Base-by-base conservation (phyloP, 1,140 invertebrate genomes). In the Dreissena polymorpha region DNA sequence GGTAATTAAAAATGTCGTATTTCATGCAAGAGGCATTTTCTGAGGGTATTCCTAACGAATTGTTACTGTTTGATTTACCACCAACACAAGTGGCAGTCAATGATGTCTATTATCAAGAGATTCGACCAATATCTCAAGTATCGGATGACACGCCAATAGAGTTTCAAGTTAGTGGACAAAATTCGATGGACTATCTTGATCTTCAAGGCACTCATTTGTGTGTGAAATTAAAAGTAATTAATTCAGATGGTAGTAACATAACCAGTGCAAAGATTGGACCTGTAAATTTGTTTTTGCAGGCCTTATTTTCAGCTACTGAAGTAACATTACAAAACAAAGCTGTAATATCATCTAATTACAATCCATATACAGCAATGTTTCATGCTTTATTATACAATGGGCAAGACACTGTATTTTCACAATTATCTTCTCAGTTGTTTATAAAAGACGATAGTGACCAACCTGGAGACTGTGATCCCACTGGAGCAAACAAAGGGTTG, bases 101-200 rank as follows among this genome's bases (percentile, higher is more conserved):
- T 27, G 73, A 81, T n/a, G 68, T 67, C 6, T 83, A 73, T 27
- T 78, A 65, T 63, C 85, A 86, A 81, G 79, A 83, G 70, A 65
- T 83, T 60, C 75, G 75, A 25, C 79, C 86, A 10, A 71, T 83
- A 57, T 85, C 80, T 14, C 86, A 85, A 74, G 53, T 87, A 10
- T 76, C 71, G 49, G 67, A 53, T 12, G 63, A 85, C 29, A 50
- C n/a, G 14, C 83, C 68, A 5, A 75, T 83, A 0, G 79, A 86
- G 53, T 85, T 85, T 74, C 63, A 71, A 69, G 81, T 86, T 12
- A 79, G 82, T 70, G 64, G 83, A 67, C 78, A 86, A 71, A 81
- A 86, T 79, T 79, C 71, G 25, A 84, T 86, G 83, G 85, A 86
- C 69, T 86, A 83, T 57, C 67, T 86, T n/a, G 83, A 86, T 51